Conservation (phyloP, 2,888 invertebrate species). For the Ophioninae sp. region DNA sequence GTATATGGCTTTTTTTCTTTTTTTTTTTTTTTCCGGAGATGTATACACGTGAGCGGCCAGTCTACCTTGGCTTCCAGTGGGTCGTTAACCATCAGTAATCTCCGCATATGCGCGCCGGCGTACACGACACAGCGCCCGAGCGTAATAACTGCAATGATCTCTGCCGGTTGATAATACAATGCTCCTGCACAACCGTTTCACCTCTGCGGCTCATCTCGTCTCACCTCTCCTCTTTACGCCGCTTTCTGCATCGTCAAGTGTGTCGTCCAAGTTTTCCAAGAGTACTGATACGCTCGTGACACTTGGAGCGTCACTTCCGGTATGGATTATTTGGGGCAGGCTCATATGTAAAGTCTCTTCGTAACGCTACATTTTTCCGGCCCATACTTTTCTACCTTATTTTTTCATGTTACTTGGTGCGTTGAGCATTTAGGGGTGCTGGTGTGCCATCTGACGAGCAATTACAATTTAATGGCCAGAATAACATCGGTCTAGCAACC, state of each 20-base stretch:
- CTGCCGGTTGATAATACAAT: slow-evolving; percentile 46
- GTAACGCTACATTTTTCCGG: too few relatives aligned
- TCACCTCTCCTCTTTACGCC: not conserved
- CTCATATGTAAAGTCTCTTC: not conserved
- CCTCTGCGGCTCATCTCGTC: not conserved
- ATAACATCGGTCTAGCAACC: too few relatives aligned
- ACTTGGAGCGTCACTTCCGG: not conserved
- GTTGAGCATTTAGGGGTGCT: too few relatives aligned
- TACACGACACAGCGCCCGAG: slow-evolving; percentile 1
- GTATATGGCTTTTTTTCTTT: not conserved
- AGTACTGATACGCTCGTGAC: not conserved
- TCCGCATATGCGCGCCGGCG: slow-evolving; percentile 8
- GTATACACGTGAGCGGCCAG: slow-evolving; percentile 5
- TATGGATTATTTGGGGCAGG: not conserved
- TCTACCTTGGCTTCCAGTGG: slow-evolving; percentile 46
- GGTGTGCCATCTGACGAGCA: too few relatives aligned
- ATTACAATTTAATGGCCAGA: too few relatives aligned
- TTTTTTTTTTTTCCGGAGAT: not conserved
- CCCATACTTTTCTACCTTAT: too few relatives aligned
- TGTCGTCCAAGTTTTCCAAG: not conserved
- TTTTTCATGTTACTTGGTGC: too few relatives aligned
- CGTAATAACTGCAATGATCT: slow-evolving; percentile 37
- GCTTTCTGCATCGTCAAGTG: not conserved
- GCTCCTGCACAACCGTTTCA: slow-evolving; percentile 28
- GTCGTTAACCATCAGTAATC: slow-evolving; percentile 55